Base-by-base conservation (phyloP, 2,797 vertebrate species). In the Cirrhinus molitorella region DNA sequence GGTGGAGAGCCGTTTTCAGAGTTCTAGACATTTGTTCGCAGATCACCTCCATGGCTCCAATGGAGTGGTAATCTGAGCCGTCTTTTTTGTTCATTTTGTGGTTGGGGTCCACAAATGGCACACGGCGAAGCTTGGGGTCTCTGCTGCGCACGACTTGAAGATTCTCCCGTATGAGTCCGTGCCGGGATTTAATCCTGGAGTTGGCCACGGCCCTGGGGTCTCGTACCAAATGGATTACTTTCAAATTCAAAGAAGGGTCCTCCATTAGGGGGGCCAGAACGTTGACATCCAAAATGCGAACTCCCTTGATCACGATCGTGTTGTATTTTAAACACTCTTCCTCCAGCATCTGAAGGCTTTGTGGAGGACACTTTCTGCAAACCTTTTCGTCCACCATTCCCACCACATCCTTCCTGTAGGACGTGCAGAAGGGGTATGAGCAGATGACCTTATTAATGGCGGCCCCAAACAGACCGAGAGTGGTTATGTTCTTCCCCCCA, bases 1-100 rank as follows among this genome's bases (percentile, higher is more conserved):
- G 95, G 85, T 94, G 96, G 88, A 99, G 92, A 61, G 96, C 98
- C 2, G 96, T 97, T 92, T 97, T 96, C 88, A 99, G 91, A 43
- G 97, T 99, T 93, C 96, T 96, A 89, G 95, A 96, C 93, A 96
- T 98, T 85, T 96, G 97, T 89, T 96, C 96, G 45, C 98, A 99
- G 91, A 99, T 99, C 85, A 99, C 97, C 89, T 99, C 98, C 98
- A 99, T 98, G 78, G 98, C 97, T 37, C 97, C 97, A 7, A 99
- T 95, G n/a, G 98, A 97, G 81, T 99, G 97, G 91, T 97, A 99
- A 91, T 99, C 97, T 0, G 97, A 96, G 5, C 96, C 96, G 0
- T 96, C 97, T 80, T 96, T 97, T 84, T 95, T 95, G 31, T 96
- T 96, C 83, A 94, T 92, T 90, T 98, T 98, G 91, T 97, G 97